Evolutionary conservation across 2,888 invertebrate genomes (phyloP).

Genomic region (Ctena decussata): DNA sequence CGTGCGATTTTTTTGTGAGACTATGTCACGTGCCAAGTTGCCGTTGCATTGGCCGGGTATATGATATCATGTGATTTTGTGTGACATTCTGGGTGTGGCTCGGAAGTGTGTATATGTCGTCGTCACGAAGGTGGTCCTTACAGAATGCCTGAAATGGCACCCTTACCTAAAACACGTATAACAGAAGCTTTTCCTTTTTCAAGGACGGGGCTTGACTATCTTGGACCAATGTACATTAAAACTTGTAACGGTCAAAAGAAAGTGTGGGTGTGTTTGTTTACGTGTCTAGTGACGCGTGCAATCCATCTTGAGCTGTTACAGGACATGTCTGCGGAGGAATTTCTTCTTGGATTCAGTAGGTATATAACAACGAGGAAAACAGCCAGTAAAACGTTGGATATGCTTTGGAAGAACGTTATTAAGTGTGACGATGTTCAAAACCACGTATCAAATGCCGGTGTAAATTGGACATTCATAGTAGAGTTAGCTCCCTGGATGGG

Average conservation of each 20-base stretch:
- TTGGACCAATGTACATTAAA: slow-evolving; percentile 39
- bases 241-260: slow-evolving; percentile 17
- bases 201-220: slow-evolving; percentile 33
- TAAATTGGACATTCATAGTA: too few relatives aligned
- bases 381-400: not conserved
- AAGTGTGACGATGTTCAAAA: slow-evolving; percentile 8
- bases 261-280: slow-evolving; percentile 33
- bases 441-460: too few relatives aligned
- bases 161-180: slow-evolving; percentile 30
- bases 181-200: slow-evolving; percentile 27
- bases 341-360: slow-evolving; percentile 29
- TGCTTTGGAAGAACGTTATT: slow-evolving; percentile 11
- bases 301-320: slow-evolving; percentile 37
- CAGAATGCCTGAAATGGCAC: slow-evolving; percentile 45
- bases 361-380: slow-evolving; percentile 32
- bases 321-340: slow-evolving; percentile 35
- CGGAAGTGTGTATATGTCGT: too few relatives aligned
- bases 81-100: too few relatives aligned
- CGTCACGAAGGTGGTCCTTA: slow-evolving; percentile 27
- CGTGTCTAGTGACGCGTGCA: slow-evolving; percentile 39
- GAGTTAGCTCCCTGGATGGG: too few relatives aligned
- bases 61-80: too few relatives aligned
- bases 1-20: too few relatives aligned
- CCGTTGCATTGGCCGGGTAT: too few relatives aligned
- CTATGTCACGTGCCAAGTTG: too few relatives aligned